Base-by-base conservation (phyloP, 1,140 invertebrate genomes). In the Cyclargus thomasi region DNA sequence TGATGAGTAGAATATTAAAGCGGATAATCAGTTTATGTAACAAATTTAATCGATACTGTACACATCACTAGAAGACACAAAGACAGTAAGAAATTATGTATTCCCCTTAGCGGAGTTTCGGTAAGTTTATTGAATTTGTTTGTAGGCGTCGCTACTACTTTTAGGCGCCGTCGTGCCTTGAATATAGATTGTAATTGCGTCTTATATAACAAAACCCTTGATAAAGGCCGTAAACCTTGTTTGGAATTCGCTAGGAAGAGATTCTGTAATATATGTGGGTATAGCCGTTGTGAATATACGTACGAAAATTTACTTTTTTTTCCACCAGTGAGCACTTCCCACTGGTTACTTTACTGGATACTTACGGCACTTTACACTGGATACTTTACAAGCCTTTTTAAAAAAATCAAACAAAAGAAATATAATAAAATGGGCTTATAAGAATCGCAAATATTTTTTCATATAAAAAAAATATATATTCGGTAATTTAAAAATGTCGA, bases 41-140 rank as follows among this genome's bases (percentile, higher is more conserved):
- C 7, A 3, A 53, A 65, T 53, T 47, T 47, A n/a, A 67, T 57
- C 64, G 65, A 59, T n/a, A 57, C 21, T 22, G 76, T 62, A 67
- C n/a, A 64, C 83, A 76, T 73, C 83, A 70, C 84, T 85, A 83
- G 20, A 67, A 71, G 76, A 74, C 77, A 85, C 83, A 88, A 85
- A 88, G 83, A 88, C 85, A 85, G 77, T 85, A 88, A 88, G 86
- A 88, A 88, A 88, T 88, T 88, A 88, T 86, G 83, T 86, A 88
- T 88, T 88, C 86, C 84, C 83, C 84, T 85, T 83, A 83, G 79
- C 80, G 79, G 71, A 86, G 86, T 86, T 84, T 85, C 81, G 77
- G 82, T 64, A 83, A 86, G 79, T 86, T 86, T 88, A 88, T 88
- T 88, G 84, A 88, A 88, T 88, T 88, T 88, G 83, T 88, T 86